Evolutionary conservation across 2,113 vertebrate species (phyloP), one percentile per base, ranked within the genome.

Genomic region (Laterallus jamaicensis): DNA sequence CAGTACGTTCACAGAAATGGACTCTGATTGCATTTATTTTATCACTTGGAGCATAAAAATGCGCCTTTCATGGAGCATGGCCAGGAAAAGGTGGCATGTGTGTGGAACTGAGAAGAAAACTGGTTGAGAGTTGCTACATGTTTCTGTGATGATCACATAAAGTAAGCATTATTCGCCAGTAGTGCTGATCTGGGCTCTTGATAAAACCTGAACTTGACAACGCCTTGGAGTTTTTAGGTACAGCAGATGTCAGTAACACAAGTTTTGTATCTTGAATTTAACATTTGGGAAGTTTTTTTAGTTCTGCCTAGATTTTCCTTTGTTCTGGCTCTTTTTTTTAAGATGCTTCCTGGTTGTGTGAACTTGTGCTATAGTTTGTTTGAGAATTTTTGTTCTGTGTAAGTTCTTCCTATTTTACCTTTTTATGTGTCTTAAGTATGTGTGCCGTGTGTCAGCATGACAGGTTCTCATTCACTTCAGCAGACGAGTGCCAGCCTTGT

Each of bases 21-120:
- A 71, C 68, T 90, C 95, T 19, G n/a, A 50, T 94, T 76, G 42
- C 47, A 29, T 91, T 75, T 94, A 75, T 92, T 93, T 95, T 26
- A 79, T 82, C 56, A 39, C 9, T 47, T 89, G 32, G 7, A 69
- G 71, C 35, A 52, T 77, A 73, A 94, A 95, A 95, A 67, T 52
- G 8, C 63, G 68, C 21, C 9, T 77, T 70, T 79, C 39, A 5
- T 82, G 17, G 26, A 73, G 16, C 1, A 0, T 55, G 18, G 9
- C 3, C 19, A 44, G n/a, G 56, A 71, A 26, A 92, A 90, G 63
- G n/a, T 88, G 78, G 10, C 42, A 35, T 40, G 49, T 50, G 10
- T 22, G 9, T 32, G 54, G 42, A 32, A 68, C 49, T 67, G 73
- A 37, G 50, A 50, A 66, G 17, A 40, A 82, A 32, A 94, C 79